Evolutionary conservation across 2,797 vertebrate species (phyloP), one percentile per base, ranked within the genome.

Genomic region (Sarcoramphus papa): DNA sequence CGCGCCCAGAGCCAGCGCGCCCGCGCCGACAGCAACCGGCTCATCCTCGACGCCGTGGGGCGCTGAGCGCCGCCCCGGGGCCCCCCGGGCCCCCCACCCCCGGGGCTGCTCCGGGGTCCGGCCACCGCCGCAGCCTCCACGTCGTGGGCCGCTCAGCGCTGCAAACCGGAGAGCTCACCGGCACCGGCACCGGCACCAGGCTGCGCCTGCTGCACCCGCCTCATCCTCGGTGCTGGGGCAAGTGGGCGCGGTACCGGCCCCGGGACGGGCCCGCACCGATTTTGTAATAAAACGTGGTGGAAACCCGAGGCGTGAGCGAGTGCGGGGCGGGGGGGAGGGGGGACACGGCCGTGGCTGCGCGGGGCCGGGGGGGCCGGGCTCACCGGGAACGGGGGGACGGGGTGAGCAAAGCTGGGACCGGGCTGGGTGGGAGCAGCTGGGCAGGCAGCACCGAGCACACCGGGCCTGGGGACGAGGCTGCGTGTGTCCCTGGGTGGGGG

Each of bases 31-130:
- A 97, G 98, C 94, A 99, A 99, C 98, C 99, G 99, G 94, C 98
- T 98, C 86, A 97, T 99, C 93, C 98, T 99, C 57, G 99, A 99
- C 92, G 98, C 99, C 69, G 98, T 99, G 96, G 99, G 99, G 93
- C 99, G 99, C 99, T 94, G 91, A 91, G 14, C 4, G 14, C 51
- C 35, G 22, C 6, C 10, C 25, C 48, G 57, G 53, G 24, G 13
- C 1, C 30, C 15, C 37, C 76, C 65, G 12, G 20, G 9, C 6
- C 21, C 33, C 35, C 35, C 35, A 37, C 53, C 47, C 14, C 4
- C 21, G 35, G 33, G 51, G 77, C 76, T 22, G 57, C 59, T 4
- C 48, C 48, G 30, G 35, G 45, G 6, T 31, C 67, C 48, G 10
- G 65, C 27, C 65, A 97, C 98, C 98, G 98, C 95, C 98, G 98